Conservation (phyloP, 2,113 vertebrate species). For the Xiphophorus couchianus region DNA sequence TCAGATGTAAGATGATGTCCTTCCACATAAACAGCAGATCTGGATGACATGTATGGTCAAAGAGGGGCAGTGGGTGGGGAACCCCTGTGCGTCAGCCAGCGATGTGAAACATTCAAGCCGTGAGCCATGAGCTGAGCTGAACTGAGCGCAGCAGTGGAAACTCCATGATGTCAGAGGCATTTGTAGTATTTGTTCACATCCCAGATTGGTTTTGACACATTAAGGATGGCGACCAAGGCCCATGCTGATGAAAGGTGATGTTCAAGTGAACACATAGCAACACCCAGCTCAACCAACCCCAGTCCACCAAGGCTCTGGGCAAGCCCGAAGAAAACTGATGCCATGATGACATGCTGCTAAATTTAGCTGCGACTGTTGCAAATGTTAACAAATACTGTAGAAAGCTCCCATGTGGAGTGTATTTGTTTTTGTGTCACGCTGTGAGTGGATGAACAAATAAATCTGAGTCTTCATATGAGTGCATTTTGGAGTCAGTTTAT, state of each 20-base stretch:
- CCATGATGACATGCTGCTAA: slow-evolving; percentile 33
- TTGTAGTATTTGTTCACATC: slow-evolving; percentile 41
- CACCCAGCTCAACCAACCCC: background rate
- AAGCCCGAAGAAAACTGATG: slow-evolving; percentile 40
- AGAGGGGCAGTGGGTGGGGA: slow-evolving; percentile 69
- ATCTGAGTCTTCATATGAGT: background rate
- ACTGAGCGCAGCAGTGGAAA: slow-evolving; percentile 71
- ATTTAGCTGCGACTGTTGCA: slow-evolving; percentile 38
- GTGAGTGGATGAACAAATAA: background rate
- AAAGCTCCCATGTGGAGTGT: slow-evolving; percentile 1
- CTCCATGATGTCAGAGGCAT: slow-evolving; percentile 75
- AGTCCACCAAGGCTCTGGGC: slow-evolving; percentile 10
- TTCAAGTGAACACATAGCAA: slow-evolving; percentile 35
- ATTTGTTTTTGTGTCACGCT: slow-evolving; percentile 3
- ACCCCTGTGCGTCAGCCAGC: slow-evolving; percentile 60
- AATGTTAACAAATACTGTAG: slow-evolving; percentile 50
- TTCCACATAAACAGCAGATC: slow-evolving; percentile 42
- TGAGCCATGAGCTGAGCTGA: slow-evolving; percentile 49
- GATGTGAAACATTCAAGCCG: slow-evolving; percentile 72
- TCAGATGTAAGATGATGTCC: slow-evolving; percentile 34
- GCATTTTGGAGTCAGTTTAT: background rate
- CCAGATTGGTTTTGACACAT: slow-evolving; percentile 59
- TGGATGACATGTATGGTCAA: slow-evolving; percentile 66
- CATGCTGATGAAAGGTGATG: slow-evolving; percentile 55
- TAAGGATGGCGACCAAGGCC: slow-evolving; percentile 32